phyloP scores from a whole-genome alignment of 2,113 vertebrate species.

The Corvus cornix region DNA sequence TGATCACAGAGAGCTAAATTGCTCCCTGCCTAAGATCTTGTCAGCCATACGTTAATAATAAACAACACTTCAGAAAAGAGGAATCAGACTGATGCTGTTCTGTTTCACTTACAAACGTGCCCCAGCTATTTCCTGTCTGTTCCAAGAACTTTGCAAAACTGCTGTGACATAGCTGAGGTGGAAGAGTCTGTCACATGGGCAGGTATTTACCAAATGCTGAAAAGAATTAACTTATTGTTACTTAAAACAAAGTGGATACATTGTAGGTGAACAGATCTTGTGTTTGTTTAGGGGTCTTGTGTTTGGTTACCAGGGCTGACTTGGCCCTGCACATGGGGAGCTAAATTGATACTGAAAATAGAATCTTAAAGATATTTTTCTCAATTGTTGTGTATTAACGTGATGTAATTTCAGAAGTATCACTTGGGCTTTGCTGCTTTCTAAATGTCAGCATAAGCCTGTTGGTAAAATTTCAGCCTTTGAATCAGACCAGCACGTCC shows the following conservation, averaged over 20 bases:
- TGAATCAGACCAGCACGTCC: not conserved
- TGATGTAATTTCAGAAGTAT: not conserved
- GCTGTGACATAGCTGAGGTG: not conserved
- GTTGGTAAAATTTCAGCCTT: not conserved
- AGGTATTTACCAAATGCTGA: not conserved
- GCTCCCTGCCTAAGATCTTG: not conserved
- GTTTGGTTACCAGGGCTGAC: not conserved
- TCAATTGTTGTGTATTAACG: accelerated
- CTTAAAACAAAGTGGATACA: not conserved
- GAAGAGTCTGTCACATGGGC: not conserved
- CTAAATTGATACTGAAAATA: not conserved
- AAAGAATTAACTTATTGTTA: not conserved
- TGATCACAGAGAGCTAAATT: not conserved
- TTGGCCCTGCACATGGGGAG: not conserved
- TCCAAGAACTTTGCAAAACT: not conserved
- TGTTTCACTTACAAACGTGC: not conserved
- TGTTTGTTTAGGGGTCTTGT: not conserved
- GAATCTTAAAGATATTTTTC: not conserved
- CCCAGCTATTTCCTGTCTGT: not conserved
- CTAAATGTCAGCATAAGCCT: not conserved
- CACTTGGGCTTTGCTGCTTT: not conserved
- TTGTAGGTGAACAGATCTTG: not conserved
- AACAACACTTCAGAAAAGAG: not conserved
- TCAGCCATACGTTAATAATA: accelerated
- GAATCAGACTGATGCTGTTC: not conserved